phyloP scores from a whole-genome alignment of 2,113 vertebrate genomes.

The Colaptes auratus region DNA sequence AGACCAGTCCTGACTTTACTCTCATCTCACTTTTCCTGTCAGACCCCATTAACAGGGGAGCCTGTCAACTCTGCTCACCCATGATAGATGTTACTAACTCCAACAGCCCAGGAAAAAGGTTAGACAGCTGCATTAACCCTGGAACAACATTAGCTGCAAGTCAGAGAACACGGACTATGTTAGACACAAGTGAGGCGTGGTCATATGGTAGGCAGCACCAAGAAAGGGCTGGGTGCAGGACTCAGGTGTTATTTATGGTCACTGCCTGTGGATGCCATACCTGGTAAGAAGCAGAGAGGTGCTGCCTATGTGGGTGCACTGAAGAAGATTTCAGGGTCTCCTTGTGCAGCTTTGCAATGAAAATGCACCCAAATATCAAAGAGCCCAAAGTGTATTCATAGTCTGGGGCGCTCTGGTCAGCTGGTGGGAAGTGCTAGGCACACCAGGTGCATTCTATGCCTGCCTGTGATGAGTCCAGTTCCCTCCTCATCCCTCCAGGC shows the following conservation, averaged over 20 bases:
- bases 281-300: rapidly evolving
- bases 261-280: background rate
- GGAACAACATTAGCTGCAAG: background rate
- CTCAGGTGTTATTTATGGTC: background rate
- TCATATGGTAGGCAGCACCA: rapidly evolving
- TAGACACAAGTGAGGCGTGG: background rate
- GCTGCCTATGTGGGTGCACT: background rate
- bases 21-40: background rate
- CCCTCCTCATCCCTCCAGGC: conserved; percentile 75
- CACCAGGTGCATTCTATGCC: background rate
- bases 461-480: background rate
- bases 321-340: background rate
- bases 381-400: background rate
- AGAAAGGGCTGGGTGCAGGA: background rate
- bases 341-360: background rate
- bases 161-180: background rate
- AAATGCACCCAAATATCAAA: background rate
- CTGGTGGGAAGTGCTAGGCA: background rate
- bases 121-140: background rate
- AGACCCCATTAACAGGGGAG: background rate
- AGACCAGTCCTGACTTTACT: background rate
- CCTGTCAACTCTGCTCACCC: background rate
- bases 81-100: background rate
- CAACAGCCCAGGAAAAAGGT: background rate
- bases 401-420: background rate